A percentile compares a stretch with the other conserved stretches of the same genome.
phyloP scores from a whole-genome alignment of 2,113 vertebrate genomes.

The Orientallactaga bullata region DNA sequence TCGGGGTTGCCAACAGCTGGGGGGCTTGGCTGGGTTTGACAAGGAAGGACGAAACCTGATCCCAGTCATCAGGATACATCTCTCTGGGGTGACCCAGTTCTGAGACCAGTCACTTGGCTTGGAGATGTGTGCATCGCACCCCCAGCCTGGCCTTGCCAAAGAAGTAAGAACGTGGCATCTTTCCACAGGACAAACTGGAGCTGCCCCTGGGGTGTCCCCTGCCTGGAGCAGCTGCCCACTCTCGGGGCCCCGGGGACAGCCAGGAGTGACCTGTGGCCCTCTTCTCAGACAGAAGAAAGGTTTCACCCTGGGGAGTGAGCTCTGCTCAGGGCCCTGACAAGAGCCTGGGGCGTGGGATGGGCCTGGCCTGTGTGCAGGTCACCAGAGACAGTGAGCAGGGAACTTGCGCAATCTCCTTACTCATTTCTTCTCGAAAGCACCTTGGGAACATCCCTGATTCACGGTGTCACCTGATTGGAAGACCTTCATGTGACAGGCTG shows the following conservation, averaged over 20 bases:
- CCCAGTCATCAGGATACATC: neutral
- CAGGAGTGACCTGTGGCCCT: neutral
- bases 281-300: neutral
- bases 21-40: slow-evolving; percentile 44
- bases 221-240: neutral
- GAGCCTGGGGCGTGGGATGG: neutral
- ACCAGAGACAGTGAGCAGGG: neutral
- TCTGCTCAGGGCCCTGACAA: fast-evolving
- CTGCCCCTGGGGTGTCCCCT: neutral
- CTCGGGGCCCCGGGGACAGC: neutral
- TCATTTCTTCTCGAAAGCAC: neutral
- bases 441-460: neutral
- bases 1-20: slow-evolving; percentile 45
- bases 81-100: slow-evolving; percentile 69
- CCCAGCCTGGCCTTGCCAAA: neutral
- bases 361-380: neutral
- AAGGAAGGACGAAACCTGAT: slow-evolving; percentile 60
- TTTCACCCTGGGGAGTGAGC: neutral
- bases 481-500: neutral
- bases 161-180: slow-evolving; percentile 2
- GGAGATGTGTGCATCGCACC: neutral
- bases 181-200: neutral
- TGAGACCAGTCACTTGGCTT: slow-evolving; percentile 2
- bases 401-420: neutral
- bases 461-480: neutral